Conservation (phyloP, 2,888 invertebrate genomes). For the Fissipunctia ypsillon region DNA sequence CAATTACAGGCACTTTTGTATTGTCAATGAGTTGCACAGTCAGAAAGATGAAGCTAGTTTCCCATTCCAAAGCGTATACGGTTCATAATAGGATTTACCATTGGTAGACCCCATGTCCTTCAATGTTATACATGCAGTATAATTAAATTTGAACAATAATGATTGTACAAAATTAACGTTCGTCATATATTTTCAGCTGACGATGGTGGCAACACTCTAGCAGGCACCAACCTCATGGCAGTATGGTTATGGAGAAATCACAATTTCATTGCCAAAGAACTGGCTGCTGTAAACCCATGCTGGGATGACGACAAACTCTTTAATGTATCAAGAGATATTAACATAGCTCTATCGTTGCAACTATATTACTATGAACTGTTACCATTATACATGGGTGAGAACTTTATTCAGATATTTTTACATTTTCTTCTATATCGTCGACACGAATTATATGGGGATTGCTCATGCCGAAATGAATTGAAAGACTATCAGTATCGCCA, state of each 20-base stretch:
- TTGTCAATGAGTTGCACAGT: no score
- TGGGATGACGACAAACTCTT: conserved; percentile 78
- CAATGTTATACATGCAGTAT: neutral
- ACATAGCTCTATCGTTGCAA: conserved; percentile 73
- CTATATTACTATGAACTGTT: conserved; percentile 75
- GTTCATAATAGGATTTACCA: no score
- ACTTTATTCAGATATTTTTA: neutral
- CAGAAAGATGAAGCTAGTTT: no score
- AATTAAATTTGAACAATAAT: neutral
- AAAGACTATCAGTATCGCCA: no score
- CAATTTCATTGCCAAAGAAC: conserved; percentile 71
- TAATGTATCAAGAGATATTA: conserved; percentile 74
- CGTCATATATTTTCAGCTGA: conserved; percentile 67
- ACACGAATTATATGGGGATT: no score
- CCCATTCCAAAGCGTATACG: no score
- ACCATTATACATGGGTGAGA: conserved; percentile 73
- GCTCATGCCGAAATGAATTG: no score
- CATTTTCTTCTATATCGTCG: no score
- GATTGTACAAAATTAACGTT: neutral
- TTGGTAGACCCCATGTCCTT: no score
- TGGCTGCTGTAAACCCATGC: conserved; percentile 74
- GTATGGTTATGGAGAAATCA: conserved; percentile 78
- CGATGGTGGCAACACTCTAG: conserved; percentile 70
- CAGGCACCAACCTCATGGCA: conserved; percentile 70
- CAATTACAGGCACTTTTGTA: no score